Evolutionary conservation across 2,113 vertebrate genomes (phyloP).

Genomic region (Silurus glanis): DNA sequence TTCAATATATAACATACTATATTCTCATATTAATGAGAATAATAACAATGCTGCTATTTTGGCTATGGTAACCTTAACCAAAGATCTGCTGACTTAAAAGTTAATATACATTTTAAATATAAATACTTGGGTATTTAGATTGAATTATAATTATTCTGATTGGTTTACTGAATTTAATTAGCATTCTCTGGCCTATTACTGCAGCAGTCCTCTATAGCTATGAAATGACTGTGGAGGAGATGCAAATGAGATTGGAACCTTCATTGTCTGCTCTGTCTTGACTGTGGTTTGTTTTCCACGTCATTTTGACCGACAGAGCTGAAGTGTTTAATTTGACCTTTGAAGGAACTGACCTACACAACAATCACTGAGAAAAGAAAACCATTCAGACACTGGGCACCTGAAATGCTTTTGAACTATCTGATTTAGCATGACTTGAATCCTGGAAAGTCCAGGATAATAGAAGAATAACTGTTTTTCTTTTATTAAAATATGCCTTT

Average conservation of each 20-base stretch:
- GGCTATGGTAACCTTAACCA: background rate
- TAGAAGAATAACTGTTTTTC: background rate
- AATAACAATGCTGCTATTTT: background rate
- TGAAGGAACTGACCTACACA: conserved; percentile 27
- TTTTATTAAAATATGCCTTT: conserved; percentile 12
- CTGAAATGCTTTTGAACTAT: conserved; percentile 9
- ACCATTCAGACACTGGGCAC: background rate
- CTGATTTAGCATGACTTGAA: background rate
- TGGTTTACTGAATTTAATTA: background rate
- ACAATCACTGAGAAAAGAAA: background rate
- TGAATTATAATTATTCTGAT: background rate
- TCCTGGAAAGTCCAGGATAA: background rate
- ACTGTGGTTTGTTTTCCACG: conserved; percentile 3
- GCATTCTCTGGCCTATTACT: background rate
- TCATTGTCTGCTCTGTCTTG: conserved; percentile 1
- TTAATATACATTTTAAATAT: background rate
- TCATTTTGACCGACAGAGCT: conserved; percentile 46
- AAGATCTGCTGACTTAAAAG: background rate
- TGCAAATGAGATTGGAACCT: conserved; percentile 31
- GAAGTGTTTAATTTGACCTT: conserved; percentile 36
- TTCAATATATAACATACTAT: no score
- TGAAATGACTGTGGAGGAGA: conserved; percentile 22
- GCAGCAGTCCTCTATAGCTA: background rate
- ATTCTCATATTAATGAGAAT: no score
- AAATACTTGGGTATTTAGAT: background rate